phyloP scores from a whole-genome alignment of 2,888 invertebrate genomes.

The Oegoconia quadripuncta region DNA sequence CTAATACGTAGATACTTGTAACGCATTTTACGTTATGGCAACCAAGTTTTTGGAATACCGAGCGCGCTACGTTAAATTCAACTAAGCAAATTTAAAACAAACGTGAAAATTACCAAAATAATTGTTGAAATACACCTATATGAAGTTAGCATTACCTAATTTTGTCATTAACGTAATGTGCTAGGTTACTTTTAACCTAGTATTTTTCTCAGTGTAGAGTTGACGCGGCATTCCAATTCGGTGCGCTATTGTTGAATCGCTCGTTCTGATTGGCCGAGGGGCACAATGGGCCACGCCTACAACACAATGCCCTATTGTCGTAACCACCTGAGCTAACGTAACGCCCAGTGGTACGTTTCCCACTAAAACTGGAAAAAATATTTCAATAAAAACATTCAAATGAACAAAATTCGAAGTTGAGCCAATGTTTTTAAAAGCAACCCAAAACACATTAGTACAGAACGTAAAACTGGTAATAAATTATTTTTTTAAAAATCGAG shows the following conservation, averaged over 20 bases:
- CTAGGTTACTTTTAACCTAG: no score
- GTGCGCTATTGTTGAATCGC: slow-evolving; percentile 70
- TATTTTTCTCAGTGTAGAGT: no score
- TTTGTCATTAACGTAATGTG: no score
- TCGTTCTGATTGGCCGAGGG: slow-evolving; percentile 59
- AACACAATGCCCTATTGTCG: slow-evolving; percentile 74
- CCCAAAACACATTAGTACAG: slow-evolving; percentile 48
- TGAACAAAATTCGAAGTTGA: slow-evolving; percentile 21
- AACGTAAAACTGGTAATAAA: slow-evolving; percentile 50
- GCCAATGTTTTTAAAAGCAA: slow-evolving; percentile 47
- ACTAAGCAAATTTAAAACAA: no score
- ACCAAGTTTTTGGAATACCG: no score
- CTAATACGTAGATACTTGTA: no score
- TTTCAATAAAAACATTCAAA: not conserved
- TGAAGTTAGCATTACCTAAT: no score
- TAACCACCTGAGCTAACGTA: slow-evolving; percentile 33
- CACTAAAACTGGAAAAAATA: slow-evolving; percentile 20
- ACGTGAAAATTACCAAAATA: no score
- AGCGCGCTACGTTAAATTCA: no score
- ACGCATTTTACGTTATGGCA: no score
- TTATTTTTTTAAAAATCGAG: slow-evolving; percentile 40
- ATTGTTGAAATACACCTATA: no score
- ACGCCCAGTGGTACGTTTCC: slow-evolving; percentile 50
- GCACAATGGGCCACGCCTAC: slow-evolving; percentile 74
- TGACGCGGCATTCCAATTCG: slow-evolving; percentile 67